Conservation (phyloP, 2,113 vertebrate species). For the Neodon shergylaensis region DNA sequence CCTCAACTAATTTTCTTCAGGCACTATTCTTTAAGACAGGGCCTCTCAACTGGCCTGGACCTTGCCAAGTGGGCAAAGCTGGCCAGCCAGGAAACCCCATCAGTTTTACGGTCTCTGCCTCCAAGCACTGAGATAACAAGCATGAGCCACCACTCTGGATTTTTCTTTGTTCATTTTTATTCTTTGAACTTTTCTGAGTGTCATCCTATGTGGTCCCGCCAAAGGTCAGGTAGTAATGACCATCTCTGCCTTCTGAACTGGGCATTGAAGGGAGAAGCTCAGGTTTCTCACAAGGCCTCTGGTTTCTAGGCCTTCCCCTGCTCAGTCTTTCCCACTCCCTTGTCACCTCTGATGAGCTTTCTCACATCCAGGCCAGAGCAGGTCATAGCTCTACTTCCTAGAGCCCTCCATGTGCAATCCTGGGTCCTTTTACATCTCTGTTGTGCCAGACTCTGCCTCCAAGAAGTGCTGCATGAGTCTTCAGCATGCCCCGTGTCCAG, state of each 20-base stretch:
- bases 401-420: neutral
- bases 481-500: neutral
- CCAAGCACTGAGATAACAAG: neutral
- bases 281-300: neutral
- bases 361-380: neutral
- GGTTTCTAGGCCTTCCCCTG: neutral
- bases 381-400: neutral
- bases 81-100: neutral
- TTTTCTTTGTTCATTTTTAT: conserved; percentile 3
- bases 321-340: neutral
- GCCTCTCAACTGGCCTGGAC: no score
- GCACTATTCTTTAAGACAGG: neutral
- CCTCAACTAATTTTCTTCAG: neutral
- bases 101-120: neutral
- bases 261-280: neutral
- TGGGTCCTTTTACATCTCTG: neutral
- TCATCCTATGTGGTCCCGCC: no score
- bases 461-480: neutral
- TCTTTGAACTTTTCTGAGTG: neutral
- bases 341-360: neutral
- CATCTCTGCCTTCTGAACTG: neutral
- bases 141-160: neutral
- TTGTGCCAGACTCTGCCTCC: neutral
- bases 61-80: neutral
- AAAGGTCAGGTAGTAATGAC: neutral